Percentiles rank a stretch among this genome's conserved stretches.
These are phyloP conservation scores for Cebidichthys violaceus DNA, from an alignment of 2,113 vertebrate species.

Conservation along the genomic window DNA sequence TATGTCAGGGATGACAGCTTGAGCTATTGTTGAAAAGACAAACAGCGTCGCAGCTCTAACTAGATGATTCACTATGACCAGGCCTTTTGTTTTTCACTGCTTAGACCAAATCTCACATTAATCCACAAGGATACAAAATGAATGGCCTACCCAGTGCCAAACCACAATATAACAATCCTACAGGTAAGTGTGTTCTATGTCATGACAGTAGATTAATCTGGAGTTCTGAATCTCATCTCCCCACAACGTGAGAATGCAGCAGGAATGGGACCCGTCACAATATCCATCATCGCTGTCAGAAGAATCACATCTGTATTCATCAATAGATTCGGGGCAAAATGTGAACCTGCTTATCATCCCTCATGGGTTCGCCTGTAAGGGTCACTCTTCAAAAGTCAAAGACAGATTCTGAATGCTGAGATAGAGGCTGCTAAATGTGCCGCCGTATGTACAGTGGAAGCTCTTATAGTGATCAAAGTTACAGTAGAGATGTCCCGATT, in stretches of 20 bases:
- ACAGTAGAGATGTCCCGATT: background rate
- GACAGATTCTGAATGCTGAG: constrained; percentile 65
- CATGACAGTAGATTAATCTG: background rate
- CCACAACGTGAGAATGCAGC: constrained; percentile 55
- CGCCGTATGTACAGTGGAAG: background rate
- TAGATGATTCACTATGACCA: constrained; percentile 34
- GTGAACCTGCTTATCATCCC: constrained; percentile 73
- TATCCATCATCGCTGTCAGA: constrained; percentile 77
- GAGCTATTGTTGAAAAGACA: constrained; percentile 43
- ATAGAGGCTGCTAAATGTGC: background rate
- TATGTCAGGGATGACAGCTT: constrained; percentile 35
- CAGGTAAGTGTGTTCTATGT: background rate
- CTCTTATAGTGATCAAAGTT: background rate
- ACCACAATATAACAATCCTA: background rate
- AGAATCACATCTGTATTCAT: constrained; percentile 77
- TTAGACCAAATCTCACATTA: constrained; percentile 46
- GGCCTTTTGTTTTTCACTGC: constrained; percentile 24
- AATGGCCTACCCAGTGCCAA: constrained; percentile 15
- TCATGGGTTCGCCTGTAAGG: constrained; percentile 63
- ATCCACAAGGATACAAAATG: constrained; percentile 39
- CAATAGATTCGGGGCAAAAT: constrained; percentile 61
- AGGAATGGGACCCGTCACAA: constrained; percentile 57
- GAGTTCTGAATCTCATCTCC: background rate
- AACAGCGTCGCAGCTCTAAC: constrained; percentile 28
- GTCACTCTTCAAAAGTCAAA: constrained; percentile 76